Base-by-base conservation (phyloP, 1,140 invertebrate genomes). In the Wasmannia auropunctata region DNA sequence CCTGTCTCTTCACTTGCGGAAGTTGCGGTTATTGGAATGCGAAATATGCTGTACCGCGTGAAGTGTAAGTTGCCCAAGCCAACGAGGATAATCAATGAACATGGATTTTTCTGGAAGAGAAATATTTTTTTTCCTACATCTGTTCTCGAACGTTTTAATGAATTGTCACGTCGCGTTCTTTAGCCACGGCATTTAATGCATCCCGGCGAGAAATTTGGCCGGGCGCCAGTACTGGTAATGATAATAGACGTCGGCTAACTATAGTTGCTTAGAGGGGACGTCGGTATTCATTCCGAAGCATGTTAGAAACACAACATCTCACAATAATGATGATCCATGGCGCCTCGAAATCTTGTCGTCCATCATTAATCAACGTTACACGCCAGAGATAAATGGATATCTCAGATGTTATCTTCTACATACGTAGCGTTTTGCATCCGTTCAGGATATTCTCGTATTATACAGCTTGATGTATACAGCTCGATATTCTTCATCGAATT, bases 201-300 rank as follows among this genome's bases (percentile, higher is more conserved):
- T 67, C 51, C 58, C 43, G 28, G 65, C 31, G 77, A 87, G 76
- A 88, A 85, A 87, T 91, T 92, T 92, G 91, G 91, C 74, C 67
- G 22, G 22, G 63, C 69, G 86, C 91, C 91, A 92, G 85, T 67
- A 83, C 72, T n/a, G 49, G 54, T 91, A 92, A 92, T 84, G 90
- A 92, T 92, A 91, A 92, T 84, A 85, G 90, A 89, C 87, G 69
- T 60, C 60, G 46, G 56, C 89, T 88, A 88, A 85, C 86, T 90
- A 70, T 76, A 87, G 85, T 90, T 88, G 86, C 58, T 79, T 84
- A 67, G 43, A 54, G 28, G 60, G 79, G 31, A 90, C 60, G 86
- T 88, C 89, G 84, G 70, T 58, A 62, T 80, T 88, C 79, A 65
- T 63, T 87, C 74, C 80, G 54, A 75, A 25, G 22, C 49, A 43